These are phyloP conservation scores for Piliocolobus tephrosceles DNA, from an alignment of 2,113 vertebrate species.

Conservation along the genomic window DNA sequence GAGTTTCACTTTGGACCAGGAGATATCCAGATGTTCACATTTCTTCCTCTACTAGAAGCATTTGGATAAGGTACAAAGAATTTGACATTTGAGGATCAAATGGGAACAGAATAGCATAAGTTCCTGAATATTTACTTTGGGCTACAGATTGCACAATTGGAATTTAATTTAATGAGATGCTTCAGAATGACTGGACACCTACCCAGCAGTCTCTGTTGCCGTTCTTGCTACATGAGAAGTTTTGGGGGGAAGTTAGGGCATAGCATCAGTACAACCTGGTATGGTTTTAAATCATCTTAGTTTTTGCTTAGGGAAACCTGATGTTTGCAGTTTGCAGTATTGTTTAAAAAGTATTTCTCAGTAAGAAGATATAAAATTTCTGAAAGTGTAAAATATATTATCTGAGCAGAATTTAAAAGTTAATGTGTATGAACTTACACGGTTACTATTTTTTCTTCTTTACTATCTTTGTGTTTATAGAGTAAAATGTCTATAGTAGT, in stretches of 20 bases:
- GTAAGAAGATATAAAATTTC: background rate
- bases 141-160: background rate
- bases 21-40: background rate
- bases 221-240: background rate
- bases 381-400: slow-evolving; percentile 2
- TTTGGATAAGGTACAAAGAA: background rate
- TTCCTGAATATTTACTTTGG: background rate
- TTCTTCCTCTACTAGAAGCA: background rate
- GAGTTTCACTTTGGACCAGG: background rate
- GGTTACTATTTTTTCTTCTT: background rate
- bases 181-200: background rate
- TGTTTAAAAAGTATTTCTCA: background rate
- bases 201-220: background rate
- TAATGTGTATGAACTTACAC: background rate
- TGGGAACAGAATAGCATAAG: background rate
- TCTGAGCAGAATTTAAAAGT: background rate
- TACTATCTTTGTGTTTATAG: background rate
- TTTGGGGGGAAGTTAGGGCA: background rate
- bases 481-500: background rate
- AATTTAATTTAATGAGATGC: background rate
- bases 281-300: background rate
- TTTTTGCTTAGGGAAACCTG: background rate
- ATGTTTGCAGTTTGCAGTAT: background rate
- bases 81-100: background rate
- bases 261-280: background rate